Evolutionary conservation across 92 coral and sea anemone species (phyloP).

Genomic region (Zoanthus gigantus): DNA sequence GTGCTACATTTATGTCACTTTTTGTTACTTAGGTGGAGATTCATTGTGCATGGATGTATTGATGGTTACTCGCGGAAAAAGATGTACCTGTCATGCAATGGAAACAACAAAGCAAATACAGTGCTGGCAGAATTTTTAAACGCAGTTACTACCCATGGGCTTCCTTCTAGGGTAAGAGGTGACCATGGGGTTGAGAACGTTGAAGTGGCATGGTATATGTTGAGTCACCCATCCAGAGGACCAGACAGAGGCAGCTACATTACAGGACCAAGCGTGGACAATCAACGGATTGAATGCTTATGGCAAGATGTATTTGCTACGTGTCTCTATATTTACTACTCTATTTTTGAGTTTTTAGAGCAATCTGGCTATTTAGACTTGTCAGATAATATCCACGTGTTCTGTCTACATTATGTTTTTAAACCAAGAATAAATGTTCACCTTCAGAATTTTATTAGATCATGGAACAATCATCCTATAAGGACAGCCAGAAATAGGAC

Average conservation of each 20-base stretch:
- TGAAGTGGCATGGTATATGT: background rate
- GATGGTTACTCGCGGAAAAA: background rate
- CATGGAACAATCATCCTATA: conserved; percentile 67
- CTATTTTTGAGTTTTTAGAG: conserved; percentile 31
- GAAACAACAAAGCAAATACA: background rate
- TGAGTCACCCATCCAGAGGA: background rate
- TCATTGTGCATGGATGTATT: background rate
- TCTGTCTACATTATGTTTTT: conserved; percentile 71
- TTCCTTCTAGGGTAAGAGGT: background rate
- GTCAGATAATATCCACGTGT: conserved; percentile 58
- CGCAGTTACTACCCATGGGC: background rate
- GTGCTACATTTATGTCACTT: no score
- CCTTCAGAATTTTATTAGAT: conserved; percentile 44
- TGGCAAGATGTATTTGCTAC: conserved; percentile 47
- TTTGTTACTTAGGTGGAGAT: background rate
- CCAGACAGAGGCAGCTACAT: background rate
- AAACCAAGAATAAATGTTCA: conserved; percentile 66
- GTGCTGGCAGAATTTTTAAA: background rate
- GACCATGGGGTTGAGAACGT: background rate
- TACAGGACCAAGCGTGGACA: background rate
- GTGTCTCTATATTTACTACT: conserved; percentile 34
- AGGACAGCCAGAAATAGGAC: conserved; percentile 59
- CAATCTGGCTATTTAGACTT: conserved; percentile 63
- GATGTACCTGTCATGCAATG: background rate
- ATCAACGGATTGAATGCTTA: conserved; percentile 57